Conservation (phyloP, 2,888 invertebrate species). For the Herminia tarsipennalis region DNA sequence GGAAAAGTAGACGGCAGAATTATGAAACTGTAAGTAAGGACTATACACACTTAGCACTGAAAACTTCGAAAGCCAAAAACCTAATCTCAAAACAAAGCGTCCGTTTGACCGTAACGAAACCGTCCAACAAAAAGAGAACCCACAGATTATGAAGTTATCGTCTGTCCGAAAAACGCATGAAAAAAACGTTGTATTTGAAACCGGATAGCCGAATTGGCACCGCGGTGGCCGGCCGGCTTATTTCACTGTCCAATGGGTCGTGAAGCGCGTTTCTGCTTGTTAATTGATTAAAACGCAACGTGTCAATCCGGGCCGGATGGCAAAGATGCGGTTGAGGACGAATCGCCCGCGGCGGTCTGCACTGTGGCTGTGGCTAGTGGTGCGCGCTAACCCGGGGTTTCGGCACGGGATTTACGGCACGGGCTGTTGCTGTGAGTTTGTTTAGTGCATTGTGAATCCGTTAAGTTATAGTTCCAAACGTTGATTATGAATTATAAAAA, state of each 20-base stretch:
- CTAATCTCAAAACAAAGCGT: conserved; percentile 47
- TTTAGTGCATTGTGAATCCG: too few relatives aligned
- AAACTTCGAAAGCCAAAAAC: conserved; percentile 17
- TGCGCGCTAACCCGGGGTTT: conserved; percentile 21
- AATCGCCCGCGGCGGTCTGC: conserved; percentile 49
- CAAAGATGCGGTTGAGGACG: conserved; percentile 59
- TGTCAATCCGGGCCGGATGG: conserved; percentile 68
- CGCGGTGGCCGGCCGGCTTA: conserved; percentile 74
- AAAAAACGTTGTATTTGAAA: conserved; percentile 65
- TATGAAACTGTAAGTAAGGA: not conserved
- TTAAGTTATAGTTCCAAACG: too few relatives aligned
- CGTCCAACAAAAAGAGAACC: conserved; percentile 41
- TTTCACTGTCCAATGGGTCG: conserved; percentile 81
- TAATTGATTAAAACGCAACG: conserved; percentile 85
- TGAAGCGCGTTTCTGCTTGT: conserved; percentile 70
- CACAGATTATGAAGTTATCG: conserved; percentile 68
- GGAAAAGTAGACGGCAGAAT: too few relatives aligned
- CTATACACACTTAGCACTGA: not conserved
- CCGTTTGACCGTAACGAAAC: conserved; percentile 42
- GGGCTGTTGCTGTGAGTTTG: too few relatives aligned
- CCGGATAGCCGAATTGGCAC: conserved; percentile 71
- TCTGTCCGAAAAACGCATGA: conserved; percentile 45
- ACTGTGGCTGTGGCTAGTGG: conserved; percentile 35
- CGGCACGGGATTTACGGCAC: not conserved
- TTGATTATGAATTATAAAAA: too few relatives aligned